Percentiles rank a stretch among this genome's conserved stretches.
Evolutionary conservation across 2,113 vertebrate genomes (phyloP).

Genomic region (Cairina moschata): DNA sequence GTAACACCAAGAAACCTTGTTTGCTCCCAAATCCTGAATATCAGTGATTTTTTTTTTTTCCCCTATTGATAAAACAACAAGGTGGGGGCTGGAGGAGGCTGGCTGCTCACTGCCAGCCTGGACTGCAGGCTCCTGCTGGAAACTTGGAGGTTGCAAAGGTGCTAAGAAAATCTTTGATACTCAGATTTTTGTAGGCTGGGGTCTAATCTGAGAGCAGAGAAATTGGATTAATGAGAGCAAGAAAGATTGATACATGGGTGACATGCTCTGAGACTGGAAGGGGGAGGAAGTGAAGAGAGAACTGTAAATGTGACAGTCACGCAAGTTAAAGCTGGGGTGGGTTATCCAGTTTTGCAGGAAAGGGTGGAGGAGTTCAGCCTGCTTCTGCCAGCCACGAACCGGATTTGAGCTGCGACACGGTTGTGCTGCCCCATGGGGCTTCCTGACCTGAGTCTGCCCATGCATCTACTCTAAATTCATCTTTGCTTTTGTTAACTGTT

Average conservation of each 20-base stretch:
- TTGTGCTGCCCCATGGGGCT: not conserved
- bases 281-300: no score
- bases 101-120: not conserved
- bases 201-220: not conserved
- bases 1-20: not conserved
- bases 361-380: not conserved
- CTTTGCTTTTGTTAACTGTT: not conserved
- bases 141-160: not conserved
- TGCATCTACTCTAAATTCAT: fast-evolving
- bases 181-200: not conserved
- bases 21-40: not conserved
- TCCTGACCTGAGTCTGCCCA: not conserved
- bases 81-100: not conserved
- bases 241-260: not conserved
- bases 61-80: not conserved
- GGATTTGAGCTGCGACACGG: not conserved
- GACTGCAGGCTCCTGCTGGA: not conserved
- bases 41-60: not conserved
- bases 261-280: not conserved
- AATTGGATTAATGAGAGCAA: not conserved
- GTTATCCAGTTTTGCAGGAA: not conserved
- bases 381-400: not conserved
- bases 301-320: not conserved
- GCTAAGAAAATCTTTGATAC: not conserved
- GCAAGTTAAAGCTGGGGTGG: not conserved